Base-by-base conservation (phyloP, 1,140 invertebrate genomes). In the Drosophila subpulchrella region DNA sequence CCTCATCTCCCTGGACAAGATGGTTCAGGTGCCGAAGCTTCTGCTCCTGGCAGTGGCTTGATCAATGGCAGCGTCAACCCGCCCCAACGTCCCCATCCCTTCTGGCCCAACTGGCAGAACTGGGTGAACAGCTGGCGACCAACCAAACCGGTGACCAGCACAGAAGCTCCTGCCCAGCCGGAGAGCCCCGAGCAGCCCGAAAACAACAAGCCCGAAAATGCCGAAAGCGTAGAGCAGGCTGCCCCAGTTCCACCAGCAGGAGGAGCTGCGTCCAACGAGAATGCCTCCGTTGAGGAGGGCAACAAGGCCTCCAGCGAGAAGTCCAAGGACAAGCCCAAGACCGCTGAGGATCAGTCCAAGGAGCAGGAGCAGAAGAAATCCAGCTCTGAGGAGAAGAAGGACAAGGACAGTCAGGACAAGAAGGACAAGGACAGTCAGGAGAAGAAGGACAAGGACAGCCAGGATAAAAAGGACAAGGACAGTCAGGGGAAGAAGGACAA, bases 201-300 rank as follows among this genome's bases (percentile, higher is more conserved):
- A 20, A 13, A 58, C 0, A 51, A 70, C 17, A 65, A 53, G n/a
- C 27, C 80, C 11, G 80, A 89, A 42, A 59, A 47, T 7, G 60
- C 57, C 13, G 84, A 84, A 13, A 84, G 84, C 10, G 53, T 81
- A 6, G 84, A 89, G 32, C 85, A 79, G 27, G 24, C 82, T 10
- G 59, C 30, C 15, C 56, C 61, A 17, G 39, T 38, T 20, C 63
- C 32, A 20, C 60, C 57, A 15, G 47, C 71, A 4, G 42, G 34
- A 50, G 65, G 41, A 17, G 38, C 57, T 12, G n/a, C 51, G 20
- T 74, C 78, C 11, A 86, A 70, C 24, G 85, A 91, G 54, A 80
- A 91, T 46, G 75, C 81, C 15, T 91, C 90, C 4, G 72, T 79
- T 6, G 90, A 91, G 59, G 62, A 91, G 10, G 80, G 32, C 62